phyloP scores from a whole-genome alignment of 2,888 invertebrate species.

The Frankliniella intonsa region DNA sequence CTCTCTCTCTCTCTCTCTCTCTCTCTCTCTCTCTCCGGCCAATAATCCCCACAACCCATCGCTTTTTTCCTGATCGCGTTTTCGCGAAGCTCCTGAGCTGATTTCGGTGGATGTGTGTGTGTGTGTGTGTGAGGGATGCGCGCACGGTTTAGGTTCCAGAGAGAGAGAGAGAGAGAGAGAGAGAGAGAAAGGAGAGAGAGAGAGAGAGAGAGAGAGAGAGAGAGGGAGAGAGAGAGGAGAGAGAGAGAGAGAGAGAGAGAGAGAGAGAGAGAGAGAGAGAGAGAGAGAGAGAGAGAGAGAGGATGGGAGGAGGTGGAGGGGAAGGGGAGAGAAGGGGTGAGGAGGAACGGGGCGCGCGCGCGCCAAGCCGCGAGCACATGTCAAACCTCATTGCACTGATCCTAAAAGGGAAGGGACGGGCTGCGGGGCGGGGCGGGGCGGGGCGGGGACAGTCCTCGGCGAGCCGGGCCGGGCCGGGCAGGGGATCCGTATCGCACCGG shows the following conservation, averaged over 20 bases:
- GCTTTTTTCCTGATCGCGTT: constrained; percentile 4
- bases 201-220: constrained; percentile 29
- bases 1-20: not conserved
- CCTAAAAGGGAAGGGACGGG: constrained; percentile 34
- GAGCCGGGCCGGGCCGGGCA: not conserved
- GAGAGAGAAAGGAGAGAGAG: not conserved
- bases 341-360: not conserved
- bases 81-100: not conserved
- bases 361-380: constrained; percentile 12
- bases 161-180: not conserved
- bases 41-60: not conserved
- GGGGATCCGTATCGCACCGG: not conserved
- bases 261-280: constrained; percentile 10
- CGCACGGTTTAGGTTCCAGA: constrained; percentile 3
- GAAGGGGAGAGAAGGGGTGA: not conserved
- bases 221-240: constrained; percentile 11
- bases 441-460: constrained; percentile 34
- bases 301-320: not conserved
- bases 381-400: constrained; percentile 31
- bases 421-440: not conserved
- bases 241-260: not conserved
- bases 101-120: constrained; percentile 29
- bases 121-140: constrained; percentile 27
- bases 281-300: constrained; percentile 30
- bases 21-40: not conserved